phyloP scores from a whole-genome alignment of 1,140 invertebrate genomes.

The Palaemon carinicauda region DNA sequence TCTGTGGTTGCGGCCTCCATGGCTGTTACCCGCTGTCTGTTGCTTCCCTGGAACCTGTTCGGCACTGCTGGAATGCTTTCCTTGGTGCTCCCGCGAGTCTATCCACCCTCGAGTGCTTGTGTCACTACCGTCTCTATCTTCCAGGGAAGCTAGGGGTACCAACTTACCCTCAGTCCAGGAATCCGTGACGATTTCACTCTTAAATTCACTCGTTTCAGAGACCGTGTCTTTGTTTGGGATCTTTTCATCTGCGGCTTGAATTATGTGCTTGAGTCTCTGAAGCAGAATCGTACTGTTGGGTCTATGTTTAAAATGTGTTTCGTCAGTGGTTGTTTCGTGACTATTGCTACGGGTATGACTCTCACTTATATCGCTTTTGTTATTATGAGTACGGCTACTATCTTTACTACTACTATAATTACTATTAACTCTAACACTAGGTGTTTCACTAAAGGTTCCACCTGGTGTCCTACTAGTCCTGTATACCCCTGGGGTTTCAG shows the following conservation, averaged over 20 bases:
- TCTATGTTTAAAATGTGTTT: conserved; percentile 11
- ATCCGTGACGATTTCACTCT: too few species aligned
- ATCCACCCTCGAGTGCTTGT: background rate
- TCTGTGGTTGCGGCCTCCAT: background rate
- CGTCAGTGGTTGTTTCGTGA: background rate
- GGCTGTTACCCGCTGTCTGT: background rate
- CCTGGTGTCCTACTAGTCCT: background rate
- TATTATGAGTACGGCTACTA: background rate
- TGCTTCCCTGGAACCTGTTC: background rate
- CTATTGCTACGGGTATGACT: background rate
- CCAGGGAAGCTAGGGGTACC: too few species aligned
- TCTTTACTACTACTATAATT: background rate
- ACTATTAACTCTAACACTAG: background rate
- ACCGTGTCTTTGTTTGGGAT: too few species aligned
- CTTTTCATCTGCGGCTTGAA: too few species aligned
- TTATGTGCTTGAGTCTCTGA: background rate
- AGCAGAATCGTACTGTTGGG: background rate
- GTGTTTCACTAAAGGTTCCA: background rate
- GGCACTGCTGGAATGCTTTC: background rate
- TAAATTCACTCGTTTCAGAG: too few species aligned
- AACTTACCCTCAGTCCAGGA: too few species aligned
- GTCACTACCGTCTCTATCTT: too few species aligned
- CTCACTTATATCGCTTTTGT: background rate
- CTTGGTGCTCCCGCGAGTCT: background rate
- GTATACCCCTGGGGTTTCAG: too few species aligned